Base-by-base conservation (phyloP, 2,797 vertebrate genomes). In the Discoglossus pictus region DNA sequence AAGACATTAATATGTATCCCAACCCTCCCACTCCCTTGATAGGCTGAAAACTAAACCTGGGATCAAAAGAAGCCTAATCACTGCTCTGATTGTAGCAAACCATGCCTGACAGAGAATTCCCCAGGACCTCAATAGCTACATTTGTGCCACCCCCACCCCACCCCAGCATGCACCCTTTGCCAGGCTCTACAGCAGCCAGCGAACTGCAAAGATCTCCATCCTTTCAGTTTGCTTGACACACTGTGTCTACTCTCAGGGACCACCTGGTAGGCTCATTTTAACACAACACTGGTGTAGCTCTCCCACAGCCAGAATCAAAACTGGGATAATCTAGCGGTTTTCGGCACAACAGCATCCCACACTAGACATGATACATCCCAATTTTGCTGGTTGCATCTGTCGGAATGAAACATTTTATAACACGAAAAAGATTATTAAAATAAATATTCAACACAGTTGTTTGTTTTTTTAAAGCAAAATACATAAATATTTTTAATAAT, bases 201-300 rank as follows among this genome's bases (percentile, higher is more conserved):
- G 78, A 83, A 85, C 83, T 77, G 79, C 85, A 87, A 90, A 89
- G 82, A 88, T 72, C 84, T 82, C 83, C 40, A 76, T 88, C 90
- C 90, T 93, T 92, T 92, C 90, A 92, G 89, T 90, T 91, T 90
- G 92, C 87, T 90, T 90, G 86, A 91, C 90, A 91, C 87, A 87
- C 84, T 88, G 90, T 89, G 86, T 91, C 87, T 87, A 88, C 88
- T 91, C 90, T 89, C 81, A 77, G 80, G 86, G 92, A 93, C 91
- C 86, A 88, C 89, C 90, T 92, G 87, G 89, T 87, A 92, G 89
- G 87, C 88, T 86, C 78, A 91, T 90, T 91, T 93, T 88, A 90
- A 92, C 90, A 87, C 80, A 88, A 84, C 84, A 79, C 79, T 82
- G 72, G 77, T 78, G 79, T 76, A 76, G 67, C 46, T 90, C 87